Conservation (phyloP, 53 echinoderm and acorn worm genomes). For the Holothuria leucospilota region DNA sequence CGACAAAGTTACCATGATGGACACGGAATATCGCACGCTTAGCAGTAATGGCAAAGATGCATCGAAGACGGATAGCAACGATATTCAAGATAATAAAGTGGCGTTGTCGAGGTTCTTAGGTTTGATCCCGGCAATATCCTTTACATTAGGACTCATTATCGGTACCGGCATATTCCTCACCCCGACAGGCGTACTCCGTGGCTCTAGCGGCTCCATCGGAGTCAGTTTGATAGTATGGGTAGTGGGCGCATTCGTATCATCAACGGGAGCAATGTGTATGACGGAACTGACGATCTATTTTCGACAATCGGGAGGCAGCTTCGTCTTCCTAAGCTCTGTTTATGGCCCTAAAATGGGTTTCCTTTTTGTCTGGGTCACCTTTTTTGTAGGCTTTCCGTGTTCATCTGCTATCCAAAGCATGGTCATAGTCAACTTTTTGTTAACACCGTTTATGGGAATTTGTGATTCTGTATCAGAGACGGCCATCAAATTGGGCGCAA, state of each 20-base stretch:
- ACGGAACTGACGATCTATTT: constrained; percentile 12
- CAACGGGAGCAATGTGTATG: constrained; percentile 2
- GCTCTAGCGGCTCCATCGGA: constrained; percentile 21
- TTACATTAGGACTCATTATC: constrained; percentile 8
- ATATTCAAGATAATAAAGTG: background rate
- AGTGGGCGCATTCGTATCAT: constrained; percentile 6
- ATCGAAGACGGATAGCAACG: background rate
- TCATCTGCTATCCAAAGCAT: background rate
- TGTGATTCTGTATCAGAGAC: constrained; percentile 1
- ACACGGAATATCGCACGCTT: too few species aligned
- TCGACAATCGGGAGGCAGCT: constrained; percentile 5
- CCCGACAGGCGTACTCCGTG: constrained; percentile 31
- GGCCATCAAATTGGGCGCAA: constrained; percentile 11
- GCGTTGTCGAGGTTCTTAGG: background rate
- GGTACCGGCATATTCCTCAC: constrained; percentile 17
- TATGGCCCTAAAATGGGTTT: constrained; percentile 6
- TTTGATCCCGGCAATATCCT: background rate
- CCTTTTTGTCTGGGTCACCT: background rate
- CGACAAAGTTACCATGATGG: too few species aligned
- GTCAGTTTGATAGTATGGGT: constrained; percentile 18
- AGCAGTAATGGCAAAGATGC: too few species aligned
- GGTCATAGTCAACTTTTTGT: background rate
- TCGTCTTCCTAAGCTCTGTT: background rate
- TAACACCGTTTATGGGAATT: constrained; percentile 11
- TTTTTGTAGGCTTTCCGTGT: background rate